Base-by-base conservation (phyloP, 2,113 vertebrate genomes). In the Sigmodon hispidus region DNA sequence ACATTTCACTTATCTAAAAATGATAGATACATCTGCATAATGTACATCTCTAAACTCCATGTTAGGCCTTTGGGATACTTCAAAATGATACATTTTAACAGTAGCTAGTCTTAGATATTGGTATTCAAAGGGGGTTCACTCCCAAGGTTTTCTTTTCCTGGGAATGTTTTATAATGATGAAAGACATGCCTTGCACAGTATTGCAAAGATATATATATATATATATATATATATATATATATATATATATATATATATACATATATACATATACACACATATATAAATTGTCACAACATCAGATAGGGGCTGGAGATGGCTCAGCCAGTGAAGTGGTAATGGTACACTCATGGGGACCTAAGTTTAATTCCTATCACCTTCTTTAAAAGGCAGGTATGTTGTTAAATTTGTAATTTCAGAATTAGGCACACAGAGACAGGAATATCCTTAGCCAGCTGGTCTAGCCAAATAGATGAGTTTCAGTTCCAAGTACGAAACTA, bases 281-380 rank as follows among this genome's bases (percentile, higher is more conserved):
- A n/a, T n/a, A n/a, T n/a, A n/a, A n/a, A n/a, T 90, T 97, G 97
- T 67, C 61, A 85, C 81, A 85, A 77, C 96, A 89, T 65, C 45
- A 94, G 80, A 90, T 61, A 81, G 59, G 8, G n/a, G 6, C n/a
- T 83, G 13, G n/a, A 83, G 22, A 61, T 26, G 24, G 12, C 11
- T 83, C n/a, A 83, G 55, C 43, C 79, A 83, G n/a, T 40, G 26
- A 61, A 43, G 13, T 40, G n/a, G 7, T 81, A 43, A 22, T 15
- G 24, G 22, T 61, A 26, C 13, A 83, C 43, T 26, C 40, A 29
- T 26, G 34, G 40, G n/a, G 7, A 40, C 7, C 22, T 40, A 1
- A 61, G 24, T 61, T 61, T 7, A 43, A 16, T 61, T 40, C 22
- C 24, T 43, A 61, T 13, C 11, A 61, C 22, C n/a, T 43, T 29